Conservation (phyloP, 2,888 invertebrate species). For the Sinelater perroti region DNA sequence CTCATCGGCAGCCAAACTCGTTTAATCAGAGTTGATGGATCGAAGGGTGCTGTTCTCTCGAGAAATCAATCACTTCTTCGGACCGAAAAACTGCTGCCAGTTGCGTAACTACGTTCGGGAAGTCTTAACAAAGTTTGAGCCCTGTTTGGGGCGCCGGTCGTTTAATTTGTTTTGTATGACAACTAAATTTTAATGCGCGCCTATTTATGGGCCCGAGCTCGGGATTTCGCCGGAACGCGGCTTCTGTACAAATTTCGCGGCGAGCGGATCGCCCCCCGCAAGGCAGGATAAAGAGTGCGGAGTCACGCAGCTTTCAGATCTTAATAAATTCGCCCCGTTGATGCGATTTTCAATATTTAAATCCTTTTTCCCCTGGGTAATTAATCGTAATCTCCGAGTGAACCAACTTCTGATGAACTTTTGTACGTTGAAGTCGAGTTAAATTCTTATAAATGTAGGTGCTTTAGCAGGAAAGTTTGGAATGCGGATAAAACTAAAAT, state of each 20-base stretch:
- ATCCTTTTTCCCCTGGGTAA: slow-evolving; percentile 33
- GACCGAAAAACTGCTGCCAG: slow-evolving; percentile 56
- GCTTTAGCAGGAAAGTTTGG: slow-evolving; percentile 8
- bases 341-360: slow-evolving; percentile 37
- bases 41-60: slow-evolving; percentile 55
- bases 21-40: slow-evolving; percentile 60
- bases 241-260: slow-evolving; percentile 1
- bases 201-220: not conserved
- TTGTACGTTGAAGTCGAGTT: slow-evolving; percentile 25
- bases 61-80: slow-evolving; percentile 59
- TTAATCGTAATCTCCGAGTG: slow-evolving; percentile 34
- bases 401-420: slow-evolving; percentile 36
- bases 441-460: slow-evolving; percentile 31
- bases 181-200: slow-evolving; percentile 12
- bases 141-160: slow-evolving; percentile 34
- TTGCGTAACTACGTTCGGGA: slow-evolving; percentile 47
- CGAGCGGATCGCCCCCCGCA: not conserved
- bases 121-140: slow-evolving; percentile 21
- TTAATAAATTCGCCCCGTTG: slow-evolving; percentile 32
- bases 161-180: slow-evolving; percentile 14
- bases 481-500: no score
- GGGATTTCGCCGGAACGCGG: no score
- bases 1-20: slow-evolving; percentile 52
- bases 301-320: slow-evolving; percentile 28
- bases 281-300: slow-evolving; percentile 20